Evolutionary conservation across 2,888 invertebrate genomes (phyloP).

Genomic region (Alloscopus bannaensis): DNA sequence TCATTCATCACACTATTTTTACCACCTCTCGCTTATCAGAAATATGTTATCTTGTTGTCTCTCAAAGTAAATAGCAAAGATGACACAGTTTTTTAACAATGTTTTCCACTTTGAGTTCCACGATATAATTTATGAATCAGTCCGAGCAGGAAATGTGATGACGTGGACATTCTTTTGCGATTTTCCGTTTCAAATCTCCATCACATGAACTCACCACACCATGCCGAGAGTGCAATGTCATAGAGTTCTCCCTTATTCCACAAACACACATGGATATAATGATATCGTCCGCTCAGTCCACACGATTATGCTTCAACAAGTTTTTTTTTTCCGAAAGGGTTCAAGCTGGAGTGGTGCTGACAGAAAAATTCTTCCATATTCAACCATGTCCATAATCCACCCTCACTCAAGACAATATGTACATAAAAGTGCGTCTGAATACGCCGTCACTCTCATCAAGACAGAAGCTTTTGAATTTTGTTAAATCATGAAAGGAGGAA

Average conservation of each 20-base stretch:
- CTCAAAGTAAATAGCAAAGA: no score
- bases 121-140: background rate
- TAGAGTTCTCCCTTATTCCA: no score
- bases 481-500: conserved; percentile 65
- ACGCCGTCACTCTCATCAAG: background rate
- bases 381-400: background rate
- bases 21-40: no score
- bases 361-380: conserved; percentile 14
- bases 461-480: conserved; percentile 43
- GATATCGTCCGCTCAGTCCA: background rate
- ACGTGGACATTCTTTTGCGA: no score
- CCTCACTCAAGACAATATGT: no score
- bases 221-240: no score
- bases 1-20: no score
- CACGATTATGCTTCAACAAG: conserved; percentile 21
- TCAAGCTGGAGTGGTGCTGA: conserved; percentile 6
- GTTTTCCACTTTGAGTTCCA: background rate
- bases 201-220: no score
- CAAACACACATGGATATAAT: conserved; percentile 4
- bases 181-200: no score
- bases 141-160: background rate
- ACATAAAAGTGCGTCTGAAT: conserved; percentile 12
- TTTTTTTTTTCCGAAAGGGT: background rate
- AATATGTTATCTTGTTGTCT: no score
- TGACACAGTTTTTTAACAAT: no score